Percentiles rank a stretch among this genome's conserved stretches.
These are phyloP conservation scores for Coecobrya sp. DNA, from an alignment of 2,888 invertebrate species.

Conservation along the genomic window DNA sequence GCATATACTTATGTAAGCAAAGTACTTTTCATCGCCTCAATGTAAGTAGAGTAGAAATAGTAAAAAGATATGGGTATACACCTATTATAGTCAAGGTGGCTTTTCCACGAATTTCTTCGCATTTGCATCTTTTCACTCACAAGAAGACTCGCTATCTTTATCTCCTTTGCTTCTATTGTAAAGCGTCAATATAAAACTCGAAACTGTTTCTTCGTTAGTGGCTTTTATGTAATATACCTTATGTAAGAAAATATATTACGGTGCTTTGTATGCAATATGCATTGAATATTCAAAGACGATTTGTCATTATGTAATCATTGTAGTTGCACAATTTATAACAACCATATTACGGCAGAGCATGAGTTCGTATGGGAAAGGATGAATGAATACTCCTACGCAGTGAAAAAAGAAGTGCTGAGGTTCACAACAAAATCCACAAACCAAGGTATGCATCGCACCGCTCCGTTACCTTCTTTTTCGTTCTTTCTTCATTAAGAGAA, in stretches of 20 bases:
- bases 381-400: not conserved
- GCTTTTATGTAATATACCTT: not conserved
- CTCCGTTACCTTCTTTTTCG: conserved; percentile 15
- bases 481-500: conserved; percentile 46
- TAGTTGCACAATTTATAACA: not conserved
- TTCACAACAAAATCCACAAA: not conserved
- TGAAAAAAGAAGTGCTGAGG: not conserved
- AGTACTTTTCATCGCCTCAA: not conserved
- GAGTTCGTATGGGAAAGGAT: not conserved
- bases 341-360: not conserved
- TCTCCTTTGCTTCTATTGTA: no score
- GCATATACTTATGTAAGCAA: conserved; percentile 13
- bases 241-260: not conserved
- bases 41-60: no score
- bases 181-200: not conserved
- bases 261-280: not conserved
- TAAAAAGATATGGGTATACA: not conserved
- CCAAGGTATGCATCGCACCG: not conserved
- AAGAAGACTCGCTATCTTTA: no score
- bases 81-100: not conserved
- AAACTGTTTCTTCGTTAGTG: not conserved
- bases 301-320: conserved; percentile 55
- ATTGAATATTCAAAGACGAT: conserved; percentile 30
- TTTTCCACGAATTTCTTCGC: not conserved
- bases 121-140: no score